Percentiles rank a stretch among this genome's conserved stretches.
Evolutionary conservation across 2,888 invertebrate genomes (phyloP).

Genomic region (Parascotia fuliginaria): DNA sequence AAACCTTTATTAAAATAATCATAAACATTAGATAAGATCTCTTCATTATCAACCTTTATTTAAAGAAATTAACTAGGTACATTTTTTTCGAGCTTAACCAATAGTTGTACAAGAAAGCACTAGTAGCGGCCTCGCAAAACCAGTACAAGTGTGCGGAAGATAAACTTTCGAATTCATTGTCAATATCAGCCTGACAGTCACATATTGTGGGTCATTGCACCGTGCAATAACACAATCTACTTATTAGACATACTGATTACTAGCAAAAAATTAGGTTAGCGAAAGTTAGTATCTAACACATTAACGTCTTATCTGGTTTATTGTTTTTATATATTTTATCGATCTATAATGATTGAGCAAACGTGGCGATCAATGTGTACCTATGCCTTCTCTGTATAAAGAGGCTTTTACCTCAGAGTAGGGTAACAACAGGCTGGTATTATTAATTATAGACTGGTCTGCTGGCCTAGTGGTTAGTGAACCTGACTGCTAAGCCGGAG

Average conservation of each 20-base stretch:
- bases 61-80: conserved; percentile 34
- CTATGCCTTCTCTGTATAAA: too few relatives aligned
- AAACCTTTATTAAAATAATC: too few relatives aligned
- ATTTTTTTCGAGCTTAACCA: conserved; percentile 30
- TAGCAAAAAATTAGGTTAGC: conserved; percentile 48
- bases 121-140: conserved; percentile 56
- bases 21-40: conserved; percentile 2
- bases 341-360: too few relatives aligned
- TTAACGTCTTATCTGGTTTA: too few relatives aligned
- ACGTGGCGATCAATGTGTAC: too few relatives aligned
- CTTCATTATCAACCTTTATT: conserved; percentile 27
- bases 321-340: too few relatives aligned
- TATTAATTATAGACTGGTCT: too few relatives aligned
- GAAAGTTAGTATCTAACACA: conserved; percentile 54
- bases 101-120: conserved; percentile 49
- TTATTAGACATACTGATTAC: conserved; percentile 32
- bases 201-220: conserved; percentile 52
- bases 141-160: conserved; percentile 63
- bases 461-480: too few relatives aligned
- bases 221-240: conserved; percentile 30
- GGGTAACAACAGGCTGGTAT: too few relatives aligned
- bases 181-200: conserved; percentile 56
- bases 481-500: too few relatives aligned
- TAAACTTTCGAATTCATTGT: conserved; percentile 77
- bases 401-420: too few relatives aligned